phyloP scores from a whole-genome alignment of 2,113 vertebrate species.

The Elaphurus davidianus region DNA sequence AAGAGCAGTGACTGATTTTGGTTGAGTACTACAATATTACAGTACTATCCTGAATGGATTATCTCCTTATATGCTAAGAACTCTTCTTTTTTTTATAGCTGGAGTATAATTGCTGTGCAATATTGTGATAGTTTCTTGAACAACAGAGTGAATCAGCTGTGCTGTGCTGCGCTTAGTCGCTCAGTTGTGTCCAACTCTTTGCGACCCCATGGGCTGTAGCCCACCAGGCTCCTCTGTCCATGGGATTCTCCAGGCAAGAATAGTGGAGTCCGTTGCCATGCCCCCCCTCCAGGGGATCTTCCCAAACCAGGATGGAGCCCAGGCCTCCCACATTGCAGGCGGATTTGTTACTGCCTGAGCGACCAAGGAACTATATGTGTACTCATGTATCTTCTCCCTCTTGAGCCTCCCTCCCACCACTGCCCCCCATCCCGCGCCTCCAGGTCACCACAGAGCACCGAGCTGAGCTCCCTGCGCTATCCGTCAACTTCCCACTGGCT shows the following conservation, averaged over 20 bases:
- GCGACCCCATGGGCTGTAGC: neutral
- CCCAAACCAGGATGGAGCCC: neutral
- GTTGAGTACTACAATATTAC: neutral
- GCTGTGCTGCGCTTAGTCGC: accelerated
- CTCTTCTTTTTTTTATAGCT: neutral
- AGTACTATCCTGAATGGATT: neutral
- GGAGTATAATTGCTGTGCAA: neutral
- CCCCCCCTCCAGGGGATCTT: neutral
- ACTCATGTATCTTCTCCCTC: neutral
- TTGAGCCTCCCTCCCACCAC: neutral
- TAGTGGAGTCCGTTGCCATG: neutral
- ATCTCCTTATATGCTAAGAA: neutral
- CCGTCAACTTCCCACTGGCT: neutral
- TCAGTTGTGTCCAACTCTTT: neutral
- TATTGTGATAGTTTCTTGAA: neutral
- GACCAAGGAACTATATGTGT: neutral
- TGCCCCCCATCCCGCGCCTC: neutral
- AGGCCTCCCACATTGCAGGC: neutral
- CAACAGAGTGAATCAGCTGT: neutral
- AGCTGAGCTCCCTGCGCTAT: neutral
- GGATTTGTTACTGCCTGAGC: neutral
- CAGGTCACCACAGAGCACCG: neutral
- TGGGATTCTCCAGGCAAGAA: neutral
- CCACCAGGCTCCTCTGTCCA: neutral
- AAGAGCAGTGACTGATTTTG: neutral